Evolutionary conservation across 2,113 vertebrate species (phyloP).

Genomic region (Anser cygnoides): DNA sequence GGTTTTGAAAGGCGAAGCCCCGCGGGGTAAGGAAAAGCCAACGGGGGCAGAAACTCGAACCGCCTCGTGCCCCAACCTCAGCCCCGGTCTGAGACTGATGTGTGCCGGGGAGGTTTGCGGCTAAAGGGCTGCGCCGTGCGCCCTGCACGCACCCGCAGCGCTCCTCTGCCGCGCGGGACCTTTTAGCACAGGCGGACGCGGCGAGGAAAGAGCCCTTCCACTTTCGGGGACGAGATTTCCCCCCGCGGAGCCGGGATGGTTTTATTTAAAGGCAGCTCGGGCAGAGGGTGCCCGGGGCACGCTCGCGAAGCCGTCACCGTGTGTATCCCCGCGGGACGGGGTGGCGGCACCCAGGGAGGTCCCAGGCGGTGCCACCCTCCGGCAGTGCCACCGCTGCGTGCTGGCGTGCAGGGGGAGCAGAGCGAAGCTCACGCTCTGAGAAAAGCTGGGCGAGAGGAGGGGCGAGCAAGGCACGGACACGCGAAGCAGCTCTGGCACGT

Average conservation of each 20-base stretch:
- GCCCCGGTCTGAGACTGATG: not conserved
- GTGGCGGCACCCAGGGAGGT: rapidly evolving
- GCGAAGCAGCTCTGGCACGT: rapidly evolving
- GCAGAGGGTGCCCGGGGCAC: not conserved
- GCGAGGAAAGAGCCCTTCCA: not conserved
- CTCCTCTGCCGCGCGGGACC: not conserved
- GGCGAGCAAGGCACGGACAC: not conserved
- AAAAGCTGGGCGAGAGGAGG: not conserved
- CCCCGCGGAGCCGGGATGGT: rapidly evolving
- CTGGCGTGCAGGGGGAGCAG: rapidly evolving
- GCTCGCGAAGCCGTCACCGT: not conserved
- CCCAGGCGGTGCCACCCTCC: not conserved
- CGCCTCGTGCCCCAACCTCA: not conserved
- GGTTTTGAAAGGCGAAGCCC: not conserved
- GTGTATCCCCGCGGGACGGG: rapidly evolving
- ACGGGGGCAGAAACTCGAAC: rapidly evolving
- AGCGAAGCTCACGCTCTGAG: not conserved
- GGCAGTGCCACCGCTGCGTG: not conserved
- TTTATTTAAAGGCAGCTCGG: not conserved
- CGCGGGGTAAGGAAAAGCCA: not conserved
- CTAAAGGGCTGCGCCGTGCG: not conserved
- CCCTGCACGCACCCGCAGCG: rapidly evolving
- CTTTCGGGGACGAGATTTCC: not conserved
- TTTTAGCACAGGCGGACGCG: rapidly evolving
- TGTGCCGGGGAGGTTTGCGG: not conserved